Base-by-base conservation (phyloP, 2,797 vertebrate genomes). In the Pipistrellus nathusii region DNA sequence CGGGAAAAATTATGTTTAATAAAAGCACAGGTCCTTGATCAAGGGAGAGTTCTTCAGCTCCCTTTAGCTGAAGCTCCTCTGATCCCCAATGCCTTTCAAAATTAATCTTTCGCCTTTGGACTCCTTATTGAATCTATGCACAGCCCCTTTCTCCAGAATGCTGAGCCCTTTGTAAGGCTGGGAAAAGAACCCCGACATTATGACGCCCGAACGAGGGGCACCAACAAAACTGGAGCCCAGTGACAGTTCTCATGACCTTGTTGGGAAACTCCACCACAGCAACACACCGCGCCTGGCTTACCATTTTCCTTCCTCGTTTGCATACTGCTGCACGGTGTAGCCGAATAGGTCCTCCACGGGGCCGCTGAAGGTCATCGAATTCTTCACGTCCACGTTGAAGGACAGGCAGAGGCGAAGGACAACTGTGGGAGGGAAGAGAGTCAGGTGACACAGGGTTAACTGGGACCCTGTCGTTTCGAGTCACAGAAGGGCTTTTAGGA, bases 281-380 rank as follows among this genome's bases (percentile, higher is more conserved):
- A 77, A 14, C 53, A 4, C 55, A 11, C 55, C 23, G 9, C 59
- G 68, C 32, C 2, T 3, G 8, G 78, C 99, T 98, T 98, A 99
- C 99, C 99, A 99, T 98, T 99, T 99, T 77, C 99, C 99, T 95
- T 99, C 99, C 55, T 98, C 98, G 95, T 99, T 99, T 98, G 99
- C 99, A 97, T 99, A 99, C 93, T 99, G 99, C 96, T 99, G 99
- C 86, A 99, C 99, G 0, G 99, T 99, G 96, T 99, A 99, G 35
- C 99, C 99, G 0, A 99, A 99, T 99, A 99, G 99, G 96, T 99
- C 99, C 84, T 99, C 99, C 97, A 99, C 97, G 0, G 99, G 98
- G 0, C 99, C 99, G 11, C 92, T 98, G 97, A 99, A 99, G 0
- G 98, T 99, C 98, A 99, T 88, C 0, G 98, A 98, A 72, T 99